phyloP scores from a whole-genome alignment of 2,888 invertebrate genomes.

The Mechanitis mazaeus region DNA sequence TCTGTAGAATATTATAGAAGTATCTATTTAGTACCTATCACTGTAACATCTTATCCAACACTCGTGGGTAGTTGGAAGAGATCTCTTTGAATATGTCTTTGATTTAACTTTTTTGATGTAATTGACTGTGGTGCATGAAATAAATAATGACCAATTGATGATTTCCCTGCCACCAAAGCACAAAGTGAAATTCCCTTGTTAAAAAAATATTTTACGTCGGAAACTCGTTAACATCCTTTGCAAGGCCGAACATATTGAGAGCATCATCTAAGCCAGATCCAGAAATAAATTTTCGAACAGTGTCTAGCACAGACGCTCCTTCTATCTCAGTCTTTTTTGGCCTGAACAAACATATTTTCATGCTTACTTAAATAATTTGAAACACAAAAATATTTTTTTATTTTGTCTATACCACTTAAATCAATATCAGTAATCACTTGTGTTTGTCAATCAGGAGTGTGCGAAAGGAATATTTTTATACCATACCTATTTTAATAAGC shows the following conservation, averaged over 20 bases:
- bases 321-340: constrained; percentile 48
- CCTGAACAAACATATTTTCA: constrained; percentile 53
- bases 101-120: no score
- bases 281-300: constrained; percentile 66
- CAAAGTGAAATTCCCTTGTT: constrained; percentile 19
- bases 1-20: no score
- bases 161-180: constrained; percentile 24
- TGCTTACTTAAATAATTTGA: constrained; percentile 8
- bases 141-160: constrained; percentile 22
- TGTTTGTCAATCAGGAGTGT: no score
- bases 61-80: no score
- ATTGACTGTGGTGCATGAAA: no score
- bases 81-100: no score
- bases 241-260: constrained; percentile 55
- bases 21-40: no score
- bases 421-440: no score
- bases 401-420: no score
- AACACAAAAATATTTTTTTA: background rate
- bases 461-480: no score
- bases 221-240: constrained; percentile 48
- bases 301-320: constrained; percentile 48
- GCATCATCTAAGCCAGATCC: constrained; percentile 59
- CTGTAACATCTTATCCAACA: no score
- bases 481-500: no score
- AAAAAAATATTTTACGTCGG: constrained; percentile 51